A percentile compares a stretch with the other conserved stretches of the same genome.
phyloP scores from a whole-genome alignment of 2,113 vertebrate genomes.

The Loxodonta africana region DNA sequence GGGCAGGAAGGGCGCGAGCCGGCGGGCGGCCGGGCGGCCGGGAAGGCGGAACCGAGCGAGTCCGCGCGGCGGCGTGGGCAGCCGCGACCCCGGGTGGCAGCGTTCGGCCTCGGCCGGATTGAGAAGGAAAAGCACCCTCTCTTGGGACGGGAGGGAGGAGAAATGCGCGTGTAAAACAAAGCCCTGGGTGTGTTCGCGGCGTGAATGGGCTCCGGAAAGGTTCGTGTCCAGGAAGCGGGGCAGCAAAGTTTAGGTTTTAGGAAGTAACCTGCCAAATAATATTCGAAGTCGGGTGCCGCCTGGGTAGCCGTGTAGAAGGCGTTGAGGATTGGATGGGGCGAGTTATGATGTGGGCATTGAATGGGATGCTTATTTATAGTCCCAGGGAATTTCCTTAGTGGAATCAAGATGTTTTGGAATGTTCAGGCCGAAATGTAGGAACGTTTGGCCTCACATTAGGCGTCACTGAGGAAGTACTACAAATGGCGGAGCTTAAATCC shows the following conservation, averaged over 20 bases:
- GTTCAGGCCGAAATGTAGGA: slow-evolving; percentile 2
- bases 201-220: slow-evolving; percentile 51
- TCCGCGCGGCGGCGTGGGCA: slow-evolving; percentile 66
- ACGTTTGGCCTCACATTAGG: background rate
- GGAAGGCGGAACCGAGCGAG: slow-evolving; percentile 76
- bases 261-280: slow-evolving; percentile 77
- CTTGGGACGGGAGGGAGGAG: slow-evolving; percentile 57
- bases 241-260: slow-evolving; percentile 84
- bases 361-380: slow-evolving; percentile 31
- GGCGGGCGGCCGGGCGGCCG: slow-evolving; percentile 54
- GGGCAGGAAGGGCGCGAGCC: slow-evolving; percentile 80
- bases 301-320: background rate
- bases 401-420: slow-evolving; percentile 43
- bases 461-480: slow-evolving; percentile 57
- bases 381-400: background rate
- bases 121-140: slow-evolving; percentile 69
- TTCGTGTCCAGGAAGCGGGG: background rate
- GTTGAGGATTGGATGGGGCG: background rate
- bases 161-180: slow-evolving; percentile 78
- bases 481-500: background rate
- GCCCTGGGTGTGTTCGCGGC: slow-evolving; percentile 75
- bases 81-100: slow-evolving; percentile 82
- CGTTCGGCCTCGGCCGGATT: slow-evolving; percentile 67
- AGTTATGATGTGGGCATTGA: background rate
- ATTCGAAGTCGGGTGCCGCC: slow-evolving; percentile 75